Evolutionary conservation across 2,888 invertebrate species (phyloP).

Genomic region (Platycheirus albimanus): DNA sequence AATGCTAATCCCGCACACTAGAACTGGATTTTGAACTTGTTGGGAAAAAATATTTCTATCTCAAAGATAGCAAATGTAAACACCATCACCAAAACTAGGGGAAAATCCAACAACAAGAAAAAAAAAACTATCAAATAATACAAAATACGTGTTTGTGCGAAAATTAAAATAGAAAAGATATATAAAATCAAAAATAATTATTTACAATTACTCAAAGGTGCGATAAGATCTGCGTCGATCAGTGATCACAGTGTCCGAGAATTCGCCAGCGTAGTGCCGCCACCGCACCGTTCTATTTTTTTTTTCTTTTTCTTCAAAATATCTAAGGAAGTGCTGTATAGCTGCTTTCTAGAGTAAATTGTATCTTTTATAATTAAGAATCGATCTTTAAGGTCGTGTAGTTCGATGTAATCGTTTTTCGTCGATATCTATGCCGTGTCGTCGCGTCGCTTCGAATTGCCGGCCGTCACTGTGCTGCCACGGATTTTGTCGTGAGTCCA

Average conservation of each 20-base stretch:
- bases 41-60: too few species aligned
- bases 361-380: not conserved
- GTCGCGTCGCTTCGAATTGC: not conserved
- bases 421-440: not conserved
- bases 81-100: too few species aligned
- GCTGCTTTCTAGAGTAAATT: too few species aligned
- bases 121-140: not conserved
- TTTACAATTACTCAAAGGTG: conserved; percentile 53
- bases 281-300: not conserved
- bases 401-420: conserved; percentile 5
- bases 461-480: too few species aligned
- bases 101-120: too few species aligned
- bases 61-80: too few species aligned
- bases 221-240: conserved; percentile 62
- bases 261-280: conserved; percentile 30
- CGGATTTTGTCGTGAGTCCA: conserved; percentile 63
- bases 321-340: not conserved
- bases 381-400: conserved; percentile 8
- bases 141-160: conserved; percentile 9
- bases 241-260: conserved; percentile 41
- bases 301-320: not conserved
- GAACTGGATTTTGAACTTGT: too few species aligned
- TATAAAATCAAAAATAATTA: conserved; percentile 18
- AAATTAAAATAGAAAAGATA: not conserved
- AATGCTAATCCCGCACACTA: too few species aligned